Base-by-base conservation (phyloP, 2,888 invertebrate species). In the Norana najaformis region DNA sequence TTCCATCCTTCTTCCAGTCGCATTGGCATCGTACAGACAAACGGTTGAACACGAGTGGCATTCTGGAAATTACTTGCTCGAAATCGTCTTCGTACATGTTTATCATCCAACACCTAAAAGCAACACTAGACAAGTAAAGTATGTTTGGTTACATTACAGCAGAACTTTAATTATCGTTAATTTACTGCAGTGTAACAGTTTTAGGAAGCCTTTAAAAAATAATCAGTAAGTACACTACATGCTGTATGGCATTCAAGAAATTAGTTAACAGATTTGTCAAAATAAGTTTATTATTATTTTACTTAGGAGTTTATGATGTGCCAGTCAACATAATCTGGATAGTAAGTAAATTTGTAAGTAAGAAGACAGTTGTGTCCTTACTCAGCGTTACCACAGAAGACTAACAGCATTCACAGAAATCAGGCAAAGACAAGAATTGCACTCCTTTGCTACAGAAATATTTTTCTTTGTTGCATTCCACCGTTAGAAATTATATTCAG, bases 1-100 rank as follows among this genome's bases (percentile, higher is more conserved):
- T 98, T 98, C 98, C 98, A 98, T 53, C 98, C 98, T 93, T 98
- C 97, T 93, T 98, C 97, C 92, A 98, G 95, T 90, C 98, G 96
- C 97, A 99, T 97, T 0, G 98, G 98, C 98, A 98, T 98, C 16
- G 98, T 98, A 94, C 98, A 98, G 93, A 98, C 98, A 94, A 98
- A 99, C n/a, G 98, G 98, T 94, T 98, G 97, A 20, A 98, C 97
- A 93, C 98, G 95, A 0, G 98, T 98, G 30, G 97, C 97, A 83
- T 97, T 98, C 94, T 98, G 98, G 95, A 98, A 99, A 95, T 99
- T 99, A 94, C 98, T 98, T 35, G 98, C 97, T 93, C 98, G 96
- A 95, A 98, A 99, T 93, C 99, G 96, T 93, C 98, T 95, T 91
- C 97, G 96, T 83, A 98, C 97, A 95, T 98, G 97, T 95, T 98